Conservation (phyloP, 2,113 vertebrate genomes). For the Epinephelus cyanopodus region DNA sequence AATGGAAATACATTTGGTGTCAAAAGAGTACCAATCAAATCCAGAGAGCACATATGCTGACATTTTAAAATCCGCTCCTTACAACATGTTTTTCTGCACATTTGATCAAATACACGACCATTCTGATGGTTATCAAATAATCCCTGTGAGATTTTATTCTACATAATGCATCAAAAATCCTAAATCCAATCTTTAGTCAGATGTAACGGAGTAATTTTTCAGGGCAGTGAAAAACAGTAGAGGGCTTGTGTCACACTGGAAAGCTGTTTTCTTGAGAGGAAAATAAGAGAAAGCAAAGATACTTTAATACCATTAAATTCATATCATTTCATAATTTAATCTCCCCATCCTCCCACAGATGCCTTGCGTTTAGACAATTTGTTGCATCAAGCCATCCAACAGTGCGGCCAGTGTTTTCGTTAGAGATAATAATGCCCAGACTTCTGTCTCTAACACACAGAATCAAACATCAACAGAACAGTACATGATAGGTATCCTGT, state of each 20-base stretch:
- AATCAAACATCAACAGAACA: neutral
- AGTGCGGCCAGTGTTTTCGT: neutral
- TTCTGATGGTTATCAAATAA: neutral
- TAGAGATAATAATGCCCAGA: slow-evolving; percentile 51
- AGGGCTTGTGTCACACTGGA: neutral
- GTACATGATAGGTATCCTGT: neutral
- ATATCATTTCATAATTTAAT: slow-evolving; percentile 4
- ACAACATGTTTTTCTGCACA: neutral
- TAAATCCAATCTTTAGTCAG: neutral
- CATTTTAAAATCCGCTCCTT: neutral
- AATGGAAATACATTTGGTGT: neutral
- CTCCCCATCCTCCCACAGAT: slow-evolving; percentile 11
- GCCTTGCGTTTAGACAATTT: slow-evolving; percentile 2
- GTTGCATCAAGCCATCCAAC: slow-evolving; percentile 40
- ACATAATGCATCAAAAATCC: neutral
- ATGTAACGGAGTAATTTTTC: neutral
- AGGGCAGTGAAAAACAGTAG: slow-evolving; percentile 3
- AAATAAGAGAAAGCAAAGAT: neutral
- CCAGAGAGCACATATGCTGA: neutral
- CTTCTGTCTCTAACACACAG: slow-evolving; percentile 17
- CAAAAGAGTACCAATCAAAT: neutral
- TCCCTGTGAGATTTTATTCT: neutral
- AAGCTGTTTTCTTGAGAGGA: neutral
- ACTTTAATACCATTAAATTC: neutral
- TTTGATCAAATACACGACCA: neutral